Evolutionary conservation across 2,113 vertebrate genomes (phyloP), one percentile per base, ranked within the genome.

Genomic region (Aspiorhynchus laticeps): DNA sequence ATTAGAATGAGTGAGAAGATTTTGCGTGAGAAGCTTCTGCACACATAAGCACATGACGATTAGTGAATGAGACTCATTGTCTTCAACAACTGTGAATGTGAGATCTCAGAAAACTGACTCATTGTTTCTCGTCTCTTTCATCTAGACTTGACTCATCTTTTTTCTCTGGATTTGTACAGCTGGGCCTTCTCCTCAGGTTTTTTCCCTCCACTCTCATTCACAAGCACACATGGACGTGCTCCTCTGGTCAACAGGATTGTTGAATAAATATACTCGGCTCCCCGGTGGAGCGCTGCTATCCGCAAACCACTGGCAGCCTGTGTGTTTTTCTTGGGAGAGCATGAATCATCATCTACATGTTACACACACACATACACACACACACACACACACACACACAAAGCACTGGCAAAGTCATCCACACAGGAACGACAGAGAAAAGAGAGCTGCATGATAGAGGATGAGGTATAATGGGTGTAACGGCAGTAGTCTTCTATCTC

Each of bases 311-410:
- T 86, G 84, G 84, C 81, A 86, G 85, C 4, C 74, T 36, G 76
- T 31, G 41, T 88, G 88, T 86, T 88, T 86, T 84, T 86, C 75
- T 88, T 88, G 80, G 88, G 80, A 53, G 53, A 75, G 80, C 81
- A 86, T 88, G 88, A 88, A 84, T 88, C 88, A 86, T 56, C 33
- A 83, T 76, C 19, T 82, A 41, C 41, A 61, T 56, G 51, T 79
- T 56, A 79, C 56, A 67, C 86, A 48, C 80, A 77, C 71, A 36
- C 67, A 75, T 24, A 4, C 51, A 46, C 78, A 56, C 85, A 86
- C 63, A 59, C 14, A 51, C 2, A 17, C 48, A 36, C 46, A 63
- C 41, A 69, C 74, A 53, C 28, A 71, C 9, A 59, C 85, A 48
- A 19, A 4, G 53, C 7, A 21, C 53, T 59, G 53, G 53, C 53